Percentiles rank a stretch among this genome's conserved stretches.
Conservation (phyloP, 2,888 invertebrate genomes). For the Gari tellinella region DNA sequence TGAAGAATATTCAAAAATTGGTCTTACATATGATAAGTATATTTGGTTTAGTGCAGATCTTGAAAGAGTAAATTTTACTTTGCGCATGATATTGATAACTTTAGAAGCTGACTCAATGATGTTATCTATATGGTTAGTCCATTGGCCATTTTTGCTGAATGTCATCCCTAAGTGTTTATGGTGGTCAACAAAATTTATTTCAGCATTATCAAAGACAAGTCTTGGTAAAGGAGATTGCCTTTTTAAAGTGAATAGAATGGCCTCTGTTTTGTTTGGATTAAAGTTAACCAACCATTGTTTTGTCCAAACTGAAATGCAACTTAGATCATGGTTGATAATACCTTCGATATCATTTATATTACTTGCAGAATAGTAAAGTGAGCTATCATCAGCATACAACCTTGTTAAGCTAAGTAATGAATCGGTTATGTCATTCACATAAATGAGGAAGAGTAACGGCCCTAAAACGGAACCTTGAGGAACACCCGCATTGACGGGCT, state of each 20-base stretch:
- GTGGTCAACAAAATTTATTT: not conserved
- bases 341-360: constrained; percentile 12
- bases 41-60: constrained; percentile 9
- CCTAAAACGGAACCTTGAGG: constrained; percentile 32
- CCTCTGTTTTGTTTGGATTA: constrained; percentile 15
- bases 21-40: constrained; percentile 5
- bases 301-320: constrained; percentile 1
- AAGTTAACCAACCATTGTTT: constrained; percentile 19
- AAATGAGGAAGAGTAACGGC: constrained; percentile 29
- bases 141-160: constrained; percentile 15
- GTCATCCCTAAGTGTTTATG: constrained; percentile 14
- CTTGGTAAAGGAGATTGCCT: not conserved
- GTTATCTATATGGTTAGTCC: constrained; percentile 18
- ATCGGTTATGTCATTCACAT: constrained; percentile 28
- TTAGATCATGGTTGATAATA: constrained; percentile 12
- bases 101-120: constrained; percentile 17
- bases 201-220: not conserved
- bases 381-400: constrained; percentile 32
- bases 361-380: constrained; percentile 8
- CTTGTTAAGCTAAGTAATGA: constrained; percentile 3
- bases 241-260: constrained; percentile 5
- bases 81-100: constrained; percentile 22
- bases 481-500: not conserved
- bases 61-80: constrained; percentile 2
- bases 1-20: constrained; percentile 7